A percentile compares a stretch with the other conserved stretches of the same genome.
These are phyloP conservation scores for Toxonevra muliebris DNA, from an alignment of 2,888 invertebrate species.

Conservation along the genomic window DNA sequence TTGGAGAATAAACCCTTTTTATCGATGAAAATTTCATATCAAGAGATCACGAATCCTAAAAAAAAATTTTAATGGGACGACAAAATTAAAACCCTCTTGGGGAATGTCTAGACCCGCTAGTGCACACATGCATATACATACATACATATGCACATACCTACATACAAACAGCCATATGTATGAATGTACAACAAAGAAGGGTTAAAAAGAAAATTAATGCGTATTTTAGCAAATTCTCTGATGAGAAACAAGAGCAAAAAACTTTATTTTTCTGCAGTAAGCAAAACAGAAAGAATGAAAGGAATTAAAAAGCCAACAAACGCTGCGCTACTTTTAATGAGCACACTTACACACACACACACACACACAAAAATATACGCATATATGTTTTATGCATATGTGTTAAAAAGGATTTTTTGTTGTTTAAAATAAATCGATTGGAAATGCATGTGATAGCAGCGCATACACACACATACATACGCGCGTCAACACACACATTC, in stretches of 20 bases:
- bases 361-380: background rate
- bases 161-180: conserved; percentile 12
- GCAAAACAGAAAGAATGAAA: conserved; percentile 34
- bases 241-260: conserved; percentile 18
- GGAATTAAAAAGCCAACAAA: conserved; percentile 53
- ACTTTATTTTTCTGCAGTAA: background rate
- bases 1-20: too few relatives aligned
- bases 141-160: conserved; percentile 7
- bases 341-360: conserved; percentile 24
- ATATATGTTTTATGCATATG: background rate
- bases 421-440: conserved; percentile 49
- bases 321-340: conserved; percentile 35
- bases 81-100: too few relatives aligned
- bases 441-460: conserved; percentile 35
- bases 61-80: too few relatives aligned
- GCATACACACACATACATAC: conserved; percentile 4
- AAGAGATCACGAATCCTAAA: too few relatives aligned
- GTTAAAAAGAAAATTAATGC: conserved; percentile 57
- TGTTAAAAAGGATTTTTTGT: conserved; percentile 26
- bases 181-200: conserved; percentile 41
- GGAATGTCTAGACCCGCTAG: too few relatives aligned
- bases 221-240: conserved; percentile 52
- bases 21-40: too few relatives aligned
- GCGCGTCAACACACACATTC: background rate
- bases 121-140: conserved; percentile 15